phyloP scores from a whole-genome alignment of 1,140 invertebrate species.

The Eueides isabella region DNA sequence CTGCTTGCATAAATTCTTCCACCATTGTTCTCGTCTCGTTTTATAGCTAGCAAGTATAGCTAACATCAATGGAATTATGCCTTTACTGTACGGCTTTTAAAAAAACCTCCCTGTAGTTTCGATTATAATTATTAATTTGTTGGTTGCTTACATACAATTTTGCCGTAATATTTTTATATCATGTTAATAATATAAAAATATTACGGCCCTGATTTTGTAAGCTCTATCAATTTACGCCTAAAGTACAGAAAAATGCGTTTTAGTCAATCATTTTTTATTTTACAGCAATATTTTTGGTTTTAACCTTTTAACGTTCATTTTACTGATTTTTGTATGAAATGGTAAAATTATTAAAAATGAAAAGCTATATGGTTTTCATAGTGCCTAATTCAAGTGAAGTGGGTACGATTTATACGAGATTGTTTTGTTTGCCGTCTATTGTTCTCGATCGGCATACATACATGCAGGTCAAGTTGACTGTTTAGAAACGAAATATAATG shows the following conservation, averaged over 20 bases:
- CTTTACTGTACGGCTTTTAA: neutral
- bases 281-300: neutral
- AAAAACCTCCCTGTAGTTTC: neutral
- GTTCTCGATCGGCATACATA: constrained; percentile 3
- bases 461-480: constrained; percentile 3
- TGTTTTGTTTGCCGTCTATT: constrained; percentile 7
- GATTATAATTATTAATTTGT: neutral
- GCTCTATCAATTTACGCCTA: neutral
- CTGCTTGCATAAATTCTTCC: constrained; percentile 48
- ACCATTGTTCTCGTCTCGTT: constrained; percentile 44
- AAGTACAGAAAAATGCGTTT: neutral
- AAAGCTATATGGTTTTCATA: neutral
- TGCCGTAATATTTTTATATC: neutral
- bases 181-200: too few relatives aligned
- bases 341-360: neutral
- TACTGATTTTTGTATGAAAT: neutral
- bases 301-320: neutral
- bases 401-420: constrained; percentile 3
- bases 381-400: constrained; percentile 11
- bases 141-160: neutral
- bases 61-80: neutral
- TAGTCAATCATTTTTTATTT: neutral
- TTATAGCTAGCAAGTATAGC: constrained; percentile 31
- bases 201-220: neutral
- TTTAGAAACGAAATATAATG: neutral